phyloP scores from a whole-genome alignment of 2,888 invertebrate species.

The Hermaeophaga mercurialis region DNA sequence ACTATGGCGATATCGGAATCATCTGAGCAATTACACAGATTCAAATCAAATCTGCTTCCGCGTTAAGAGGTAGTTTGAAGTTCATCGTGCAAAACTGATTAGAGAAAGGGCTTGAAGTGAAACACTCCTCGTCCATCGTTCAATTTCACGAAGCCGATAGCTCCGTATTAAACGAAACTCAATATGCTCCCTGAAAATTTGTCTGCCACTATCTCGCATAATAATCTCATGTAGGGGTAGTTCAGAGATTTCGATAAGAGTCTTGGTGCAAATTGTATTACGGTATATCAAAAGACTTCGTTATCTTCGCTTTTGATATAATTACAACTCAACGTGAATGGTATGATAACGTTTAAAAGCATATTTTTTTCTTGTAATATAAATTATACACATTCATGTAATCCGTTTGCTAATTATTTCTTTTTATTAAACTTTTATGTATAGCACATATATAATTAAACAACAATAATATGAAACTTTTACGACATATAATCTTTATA shows the following conservation, averaged over 20 bases:
- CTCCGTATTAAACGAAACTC: slow-evolving; percentile 34
- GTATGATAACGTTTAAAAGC: not conserved
- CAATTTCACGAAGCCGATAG: slow-evolving; percentile 35
- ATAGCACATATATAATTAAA: too few species aligned
- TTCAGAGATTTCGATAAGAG: slow-evolving; percentile 7
- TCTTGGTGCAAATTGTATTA: slow-evolving; percentile 4
- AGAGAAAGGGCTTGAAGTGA: slow-evolving; percentile 28
- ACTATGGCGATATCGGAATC: slow-evolving; percentile 22
- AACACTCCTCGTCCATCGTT: slow-evolving; percentile 32
- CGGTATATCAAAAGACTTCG: slow-evolving; percentile 6
- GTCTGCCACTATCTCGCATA: slow-evolving; percentile 9
- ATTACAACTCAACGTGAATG: slow-evolving; percentile 1
- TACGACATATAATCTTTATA: too few species aligned
- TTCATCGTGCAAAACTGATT: slow-evolving; percentile 36
- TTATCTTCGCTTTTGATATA: slow-evolving; percentile 6
- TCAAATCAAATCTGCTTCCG: slow-evolving; percentile 31
- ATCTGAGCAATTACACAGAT: slow-evolving; percentile 31
- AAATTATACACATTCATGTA: too few species aligned
- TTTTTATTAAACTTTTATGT: too few species aligned
- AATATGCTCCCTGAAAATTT: slow-evolving; percentile 26
- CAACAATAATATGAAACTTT: too few species aligned
- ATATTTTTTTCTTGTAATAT: too few species aligned
- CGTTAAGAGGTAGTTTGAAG: slow-evolving; percentile 30
- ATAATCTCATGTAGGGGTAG: slow-evolving; percentile 14
- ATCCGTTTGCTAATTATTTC: too few species aligned